Evolutionary conservation across 2,113 vertebrate genomes (phyloP).

Genomic region (Rhadina sibilatrix): DNA sequence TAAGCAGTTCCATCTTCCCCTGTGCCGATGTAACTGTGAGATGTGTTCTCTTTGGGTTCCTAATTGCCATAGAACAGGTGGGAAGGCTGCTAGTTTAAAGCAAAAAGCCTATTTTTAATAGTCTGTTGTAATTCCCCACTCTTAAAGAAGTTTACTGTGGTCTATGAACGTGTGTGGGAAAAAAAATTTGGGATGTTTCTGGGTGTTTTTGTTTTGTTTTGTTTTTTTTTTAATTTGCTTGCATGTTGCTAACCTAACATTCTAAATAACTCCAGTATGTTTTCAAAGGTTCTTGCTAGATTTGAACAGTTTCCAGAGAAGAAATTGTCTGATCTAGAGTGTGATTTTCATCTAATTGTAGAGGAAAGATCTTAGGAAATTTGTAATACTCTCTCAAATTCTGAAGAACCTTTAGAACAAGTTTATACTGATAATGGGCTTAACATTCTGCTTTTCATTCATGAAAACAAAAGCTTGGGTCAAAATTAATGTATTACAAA

Average conservation of each 20-base stretch:
- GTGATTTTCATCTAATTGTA: not conserved
- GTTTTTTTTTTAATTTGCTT: not conserved
- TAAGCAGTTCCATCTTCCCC: not conserved
- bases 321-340: not conserved
- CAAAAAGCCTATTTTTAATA: not conserved
- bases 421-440: not conserved
- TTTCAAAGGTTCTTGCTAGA: not conserved
- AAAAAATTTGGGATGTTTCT: not conserved
- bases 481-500: not conserved
- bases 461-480: not conserved
- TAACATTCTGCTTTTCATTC: not conserved
- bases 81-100: slow-evolving; percentile 21
- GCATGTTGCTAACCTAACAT: not conserved
- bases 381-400: not conserved
- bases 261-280: not conserved
- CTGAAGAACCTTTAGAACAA: not conserved
- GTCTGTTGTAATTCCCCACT: not conserved
- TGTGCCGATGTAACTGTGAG: not conserved
- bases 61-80: slow-evolving; percentile 35
- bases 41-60: slow-evolving; percentile 13
- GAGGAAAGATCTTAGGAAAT: not conserved
- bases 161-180: not conserved
- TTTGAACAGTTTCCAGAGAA: not conserved
- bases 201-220: too few species aligned
- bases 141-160: not conserved